These are phyloP conservation scores for Ornithorhynchus anatinus DNA, from an alignment of 2,113 vertebrate species.

Conservation along the genomic window DNA sequence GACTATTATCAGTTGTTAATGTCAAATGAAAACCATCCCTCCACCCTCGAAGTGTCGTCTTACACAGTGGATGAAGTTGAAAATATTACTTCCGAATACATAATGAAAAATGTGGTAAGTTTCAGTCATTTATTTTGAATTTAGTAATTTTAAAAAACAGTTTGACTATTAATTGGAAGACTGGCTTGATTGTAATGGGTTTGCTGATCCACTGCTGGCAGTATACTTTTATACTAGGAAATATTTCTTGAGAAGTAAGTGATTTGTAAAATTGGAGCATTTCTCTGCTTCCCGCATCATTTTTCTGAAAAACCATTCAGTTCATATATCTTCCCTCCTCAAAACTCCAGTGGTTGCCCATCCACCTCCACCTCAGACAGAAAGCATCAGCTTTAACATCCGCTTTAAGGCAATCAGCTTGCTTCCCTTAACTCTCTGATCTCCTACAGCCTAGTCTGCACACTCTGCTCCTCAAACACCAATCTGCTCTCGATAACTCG, in stretches of 20 bases:
- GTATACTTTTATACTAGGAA: background rate
- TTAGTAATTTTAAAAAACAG: too few relatives aligned
- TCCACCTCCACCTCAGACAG: too few relatives aligned
- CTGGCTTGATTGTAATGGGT: accelerated
- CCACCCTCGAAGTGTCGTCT: conserved; percentile 79
- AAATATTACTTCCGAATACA: conserved; percentile 80
- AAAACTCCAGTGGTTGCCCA: too few relatives aligned
- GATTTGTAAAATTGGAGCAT: accelerated
- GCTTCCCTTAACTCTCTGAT: too few relatives aligned
- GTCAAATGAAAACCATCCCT: conserved; percentile 82
- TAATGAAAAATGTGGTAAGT: conserved; percentile 75
- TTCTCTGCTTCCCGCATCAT: accelerated
- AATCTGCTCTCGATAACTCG: too few relatives aligned
- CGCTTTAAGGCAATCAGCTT: too few relatives aligned
- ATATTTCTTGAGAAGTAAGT: accelerated
- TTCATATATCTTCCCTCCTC: too few relatives aligned
- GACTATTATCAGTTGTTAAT: conserved; percentile 91
- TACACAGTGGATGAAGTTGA: conserved; percentile 88
- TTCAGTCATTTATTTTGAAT: too few relatives aligned
- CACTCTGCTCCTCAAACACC: too few relatives aligned
- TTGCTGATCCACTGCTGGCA: accelerated
- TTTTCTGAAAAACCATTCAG: background rate
- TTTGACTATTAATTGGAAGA: accelerated
- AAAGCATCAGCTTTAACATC: too few relatives aligned
- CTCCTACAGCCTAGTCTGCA: too few relatives aligned